Conservation (phyloP, 2,113 vertebrate species). For the Oreochromis tanganicae region DNA sequence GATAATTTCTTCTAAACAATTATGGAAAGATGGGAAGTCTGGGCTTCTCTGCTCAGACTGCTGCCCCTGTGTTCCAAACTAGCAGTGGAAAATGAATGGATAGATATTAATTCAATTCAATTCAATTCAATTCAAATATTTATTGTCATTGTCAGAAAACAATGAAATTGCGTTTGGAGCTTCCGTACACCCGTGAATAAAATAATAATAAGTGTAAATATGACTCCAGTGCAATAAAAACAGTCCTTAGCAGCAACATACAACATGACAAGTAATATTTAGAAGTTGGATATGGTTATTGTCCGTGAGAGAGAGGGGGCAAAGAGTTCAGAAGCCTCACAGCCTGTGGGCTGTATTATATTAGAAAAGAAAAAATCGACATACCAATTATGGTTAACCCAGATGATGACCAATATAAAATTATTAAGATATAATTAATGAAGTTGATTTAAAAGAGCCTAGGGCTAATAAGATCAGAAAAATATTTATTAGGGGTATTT, state of each 20-base stretch:
- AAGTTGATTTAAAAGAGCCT: background rate
- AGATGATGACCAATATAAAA: background rate
- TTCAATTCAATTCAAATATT: no score
- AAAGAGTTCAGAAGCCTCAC: no score
- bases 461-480: background rate
- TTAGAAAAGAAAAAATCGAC: background rate
- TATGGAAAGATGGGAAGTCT: background rate
- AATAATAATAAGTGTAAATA: no score
- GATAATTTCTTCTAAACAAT: background rate
- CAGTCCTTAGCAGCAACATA: no score
- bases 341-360: background rate
- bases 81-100: background rate
- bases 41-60: background rate
- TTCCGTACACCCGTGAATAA: no score
- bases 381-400: background rate
- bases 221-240: no score
- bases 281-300: no score
- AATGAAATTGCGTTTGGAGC: no score
- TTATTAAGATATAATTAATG: rapidly evolving
- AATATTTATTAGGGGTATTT: background rate
- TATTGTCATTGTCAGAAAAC: no score
- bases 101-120: no score
- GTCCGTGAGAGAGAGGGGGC: no score
- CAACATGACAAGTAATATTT: no score
- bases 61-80: background rate